A percentile compares a stretch with the other conserved stretches of the same genome.
Evolutionary conservation across 2,888 invertebrate species (phyloP).

Genomic region (Melitaea athalia): DNA sequence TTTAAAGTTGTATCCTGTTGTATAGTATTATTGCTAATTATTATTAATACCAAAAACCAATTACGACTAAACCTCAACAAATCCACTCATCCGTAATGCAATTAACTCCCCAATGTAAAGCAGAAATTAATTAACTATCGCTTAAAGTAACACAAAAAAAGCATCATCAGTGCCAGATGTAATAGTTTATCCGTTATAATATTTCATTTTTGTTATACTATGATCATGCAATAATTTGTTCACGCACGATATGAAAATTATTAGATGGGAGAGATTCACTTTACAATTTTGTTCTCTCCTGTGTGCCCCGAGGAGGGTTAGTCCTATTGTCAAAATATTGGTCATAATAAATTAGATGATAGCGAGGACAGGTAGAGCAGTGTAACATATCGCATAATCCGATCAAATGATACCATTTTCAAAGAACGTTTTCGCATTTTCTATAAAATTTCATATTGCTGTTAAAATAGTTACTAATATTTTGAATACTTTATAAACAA

Average conservation of each 20-base stretch:
- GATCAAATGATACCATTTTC: conserved; percentile 49
- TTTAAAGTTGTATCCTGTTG: conserved; percentile 16
- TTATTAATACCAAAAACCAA: conserved; percentile 45
- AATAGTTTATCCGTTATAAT: conserved; percentile 70
- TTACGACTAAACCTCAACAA: conserved; percentile 59
- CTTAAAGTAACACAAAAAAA: conserved; percentile 64
- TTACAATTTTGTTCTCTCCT: conserved; percentile 25
- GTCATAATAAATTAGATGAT: conserved; percentile 63
- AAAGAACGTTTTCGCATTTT: not conserved
- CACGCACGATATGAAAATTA: conserved; percentile 77
- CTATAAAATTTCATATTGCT: not conserved
- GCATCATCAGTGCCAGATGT: conserved; percentile 60
- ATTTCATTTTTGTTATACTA: conserved; percentile 71
- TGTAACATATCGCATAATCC: conserved; percentile 72
- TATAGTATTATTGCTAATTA: conserved; percentile 35
- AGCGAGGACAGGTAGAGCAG: conserved; percentile 53
- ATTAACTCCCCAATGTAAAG: conserved; percentile 59
- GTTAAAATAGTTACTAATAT: not conserved
- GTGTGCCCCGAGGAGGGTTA: conserved; percentile 57
- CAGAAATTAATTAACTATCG: conserved; percentile 72
- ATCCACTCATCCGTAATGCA: conserved; percentile 65
- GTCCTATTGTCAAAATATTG: conserved; percentile 71
- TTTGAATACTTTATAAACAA: not conserved
- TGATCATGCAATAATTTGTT: conserved; percentile 79
- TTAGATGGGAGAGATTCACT: conserved; percentile 68